Percentiles rank a stretch among this genome's conserved stretches.
Conservation (phyloP, 2,113 vertebrate species). For the Xyliphius kryptos region DNA sequence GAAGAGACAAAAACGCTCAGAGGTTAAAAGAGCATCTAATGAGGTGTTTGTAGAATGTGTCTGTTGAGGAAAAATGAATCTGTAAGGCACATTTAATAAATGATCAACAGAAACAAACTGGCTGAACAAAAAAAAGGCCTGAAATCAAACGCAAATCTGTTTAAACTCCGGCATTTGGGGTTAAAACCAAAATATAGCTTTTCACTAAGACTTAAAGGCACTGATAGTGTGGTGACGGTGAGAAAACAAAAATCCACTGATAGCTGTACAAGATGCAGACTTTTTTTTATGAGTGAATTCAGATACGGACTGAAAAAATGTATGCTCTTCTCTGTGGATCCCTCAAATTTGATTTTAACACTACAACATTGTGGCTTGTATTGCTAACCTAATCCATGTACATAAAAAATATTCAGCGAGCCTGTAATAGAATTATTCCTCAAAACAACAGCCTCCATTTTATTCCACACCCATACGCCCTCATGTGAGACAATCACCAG, state of each 20-base stretch:
- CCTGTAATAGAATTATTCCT: no score
- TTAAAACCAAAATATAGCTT: slow-evolving; percentile 37
- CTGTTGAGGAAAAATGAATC: slow-evolving; percentile 12
- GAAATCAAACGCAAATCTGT: slow-evolving; percentile 12
- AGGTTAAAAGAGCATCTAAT: not conserved
- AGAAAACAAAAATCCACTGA: slow-evolving; percentile 4
- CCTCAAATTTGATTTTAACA: no score
- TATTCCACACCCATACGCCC: no score
- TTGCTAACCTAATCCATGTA: no score
- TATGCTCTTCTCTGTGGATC: no score
- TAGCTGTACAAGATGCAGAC: no score
- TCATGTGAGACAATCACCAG: no score
- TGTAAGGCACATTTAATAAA: slow-evolving; percentile 22
- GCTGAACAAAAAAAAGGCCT: slow-evolving; percentile 31
- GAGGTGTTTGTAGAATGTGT: not conserved
- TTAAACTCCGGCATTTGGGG: not conserved
- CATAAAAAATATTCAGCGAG: no score
- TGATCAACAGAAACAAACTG: slow-evolving; percentile 28
- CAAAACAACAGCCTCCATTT: no score
- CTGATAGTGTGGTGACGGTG: slow-evolving; percentile 13
- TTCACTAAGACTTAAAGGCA: slow-evolving; percentile 11
- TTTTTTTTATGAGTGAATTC: no score
- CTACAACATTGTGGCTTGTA: no score
- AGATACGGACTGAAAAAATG: no score
- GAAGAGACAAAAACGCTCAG: not conserved